Percentiles rank a stretch among this genome's conserved stretches.
Conservation (phyloP, 53 echinoderm and acorn worm genomes). For the Actinopyga echinites region DNA sequence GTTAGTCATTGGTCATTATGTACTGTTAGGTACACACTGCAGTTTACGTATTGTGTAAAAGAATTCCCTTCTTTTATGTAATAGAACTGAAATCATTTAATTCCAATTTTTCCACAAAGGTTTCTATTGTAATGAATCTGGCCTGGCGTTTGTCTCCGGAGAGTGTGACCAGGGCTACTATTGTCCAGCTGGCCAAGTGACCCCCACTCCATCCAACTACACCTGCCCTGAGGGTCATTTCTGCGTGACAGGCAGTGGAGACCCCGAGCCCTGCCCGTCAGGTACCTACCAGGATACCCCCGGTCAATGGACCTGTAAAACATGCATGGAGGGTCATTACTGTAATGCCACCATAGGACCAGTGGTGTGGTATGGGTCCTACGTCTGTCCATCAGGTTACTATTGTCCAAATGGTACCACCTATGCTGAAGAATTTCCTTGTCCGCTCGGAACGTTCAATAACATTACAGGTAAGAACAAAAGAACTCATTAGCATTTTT, state of each 20-base stretch:
- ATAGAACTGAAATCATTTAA: neutral
- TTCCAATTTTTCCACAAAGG: constrained; percentile 22
- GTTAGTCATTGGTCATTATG: too few species aligned
- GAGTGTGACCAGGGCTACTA: constrained; percentile 86
- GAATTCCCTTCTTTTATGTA: too few species aligned
- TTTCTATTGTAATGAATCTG: constrained; percentile 73
- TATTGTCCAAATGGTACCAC: constrained; percentile 94
- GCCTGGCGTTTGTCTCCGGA: constrained; percentile 70
- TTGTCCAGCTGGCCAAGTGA: constrained; percentile 84
- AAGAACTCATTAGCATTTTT: too few species aligned
- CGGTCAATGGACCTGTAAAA: constrained; percentile 83
- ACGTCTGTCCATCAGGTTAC: constrained; percentile 86
- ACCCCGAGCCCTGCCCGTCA: constrained; percentile 89
- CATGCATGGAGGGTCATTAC: constrained; percentile 82
- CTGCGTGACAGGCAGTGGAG: constrained; percentile 77
- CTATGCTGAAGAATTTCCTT: constrained; percentile 82
- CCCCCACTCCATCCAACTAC: constrained; percentile 66
- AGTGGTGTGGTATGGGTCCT: constrained; percentile 85
- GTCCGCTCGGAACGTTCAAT: constrained; percentile 88
- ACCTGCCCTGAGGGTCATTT: constrained; percentile 89
- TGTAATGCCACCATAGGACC: constrained; percentile 96
- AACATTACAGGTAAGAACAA: constrained; percentile 76
- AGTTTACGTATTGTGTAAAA: too few species aligned
- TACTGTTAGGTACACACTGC: too few species aligned
- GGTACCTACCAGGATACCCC: constrained; percentile 87